Percentiles rank a stretch among this genome's conserved stretches.
Conservation (phyloP, 2,888 invertebrate species). For the Monochamus alternatus region DNA sequence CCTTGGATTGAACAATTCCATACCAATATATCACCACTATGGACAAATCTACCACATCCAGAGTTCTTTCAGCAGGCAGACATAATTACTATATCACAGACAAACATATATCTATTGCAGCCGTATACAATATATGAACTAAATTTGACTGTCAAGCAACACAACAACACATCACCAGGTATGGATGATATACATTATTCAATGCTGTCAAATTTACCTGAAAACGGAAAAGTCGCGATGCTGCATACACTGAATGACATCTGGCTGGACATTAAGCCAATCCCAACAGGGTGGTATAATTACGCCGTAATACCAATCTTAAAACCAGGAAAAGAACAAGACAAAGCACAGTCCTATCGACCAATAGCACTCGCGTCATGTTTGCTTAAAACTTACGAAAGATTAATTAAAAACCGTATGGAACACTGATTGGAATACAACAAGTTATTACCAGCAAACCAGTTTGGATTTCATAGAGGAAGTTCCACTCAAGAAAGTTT, state of each 20-base stretch:
- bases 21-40: not conserved
- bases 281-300: not conserved
- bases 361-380: conserved; percentile 27
- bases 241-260: not conserved
- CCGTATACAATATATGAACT: not conserved
- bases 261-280: not conserved
- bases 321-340: conserved; percentile 8
- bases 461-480: conserved; percentile 14
- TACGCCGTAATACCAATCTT: conserved; percentile 3
- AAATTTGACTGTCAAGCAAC: not conserved
- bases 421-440: conserved; percentile 27
- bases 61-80: not conserved
- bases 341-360: conserved; percentile 17
- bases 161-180: conserved; percentile 23
- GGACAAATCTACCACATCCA: not conserved
- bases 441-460: conserved; percentile 5
- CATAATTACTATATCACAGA: not conserved
- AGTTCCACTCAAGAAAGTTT: conserved; percentile 10
- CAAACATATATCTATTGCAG: not conserved
- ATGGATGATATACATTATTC: conserved; percentile 12
- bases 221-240: not conserved
- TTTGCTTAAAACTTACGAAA: conserved; percentile 26
- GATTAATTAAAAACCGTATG: conserved; percentile 26
- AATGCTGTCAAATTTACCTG: conserved; percentile 7
- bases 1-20: not conserved